phyloP scores from a whole-genome alignment of 2,113 vertebrate species.

The Agapornis roseicollis region DNA sequence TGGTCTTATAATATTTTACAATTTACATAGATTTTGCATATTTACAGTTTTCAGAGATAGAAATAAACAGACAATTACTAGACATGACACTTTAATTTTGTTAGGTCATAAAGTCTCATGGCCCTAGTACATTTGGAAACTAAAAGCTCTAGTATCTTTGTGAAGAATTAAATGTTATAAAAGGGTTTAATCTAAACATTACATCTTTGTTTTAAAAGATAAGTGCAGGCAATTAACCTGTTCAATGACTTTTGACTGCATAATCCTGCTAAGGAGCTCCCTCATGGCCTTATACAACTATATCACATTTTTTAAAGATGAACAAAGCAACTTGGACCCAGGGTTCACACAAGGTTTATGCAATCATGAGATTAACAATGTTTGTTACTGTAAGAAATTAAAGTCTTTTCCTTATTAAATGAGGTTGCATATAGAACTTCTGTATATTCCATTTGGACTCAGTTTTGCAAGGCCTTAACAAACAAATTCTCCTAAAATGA shows the following conservation, averaged over 20 bases:
- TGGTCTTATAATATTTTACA: background rate
- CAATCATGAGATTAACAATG: background rate
- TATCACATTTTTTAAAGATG: background rate
- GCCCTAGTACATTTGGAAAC: background rate
- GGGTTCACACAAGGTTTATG: background rate
- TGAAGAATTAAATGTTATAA: conserved; percentile 28
- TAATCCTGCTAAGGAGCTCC: background rate
- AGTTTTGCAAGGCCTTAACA: background rate
- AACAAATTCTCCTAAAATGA: background rate
- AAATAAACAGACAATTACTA: background rate
- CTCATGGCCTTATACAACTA: background rate
- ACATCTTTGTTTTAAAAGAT: conserved; percentile 33
- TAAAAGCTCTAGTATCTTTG: background rate
- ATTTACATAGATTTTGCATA: background rate
- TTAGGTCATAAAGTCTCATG: conserved; percentile 3
- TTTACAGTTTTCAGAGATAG: background rate
- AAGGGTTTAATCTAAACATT: conserved; percentile 16
- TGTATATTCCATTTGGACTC: background rate
- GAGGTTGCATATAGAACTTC: background rate
- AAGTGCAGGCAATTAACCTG: conserved; percentile 54
- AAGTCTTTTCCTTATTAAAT: background rate
- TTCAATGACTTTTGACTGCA: conserved; percentile 31
- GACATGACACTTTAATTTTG: conserved; percentile 6
- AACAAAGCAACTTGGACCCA: background rate
- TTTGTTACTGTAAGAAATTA: background rate